Percentiles rank a stretch among this genome's conserved stretches.
These are phyloP conservation scores for Aphis craccivora DNA, from an alignment of 1,140 invertebrate genomes.

Conservation along the genomic window DNA sequence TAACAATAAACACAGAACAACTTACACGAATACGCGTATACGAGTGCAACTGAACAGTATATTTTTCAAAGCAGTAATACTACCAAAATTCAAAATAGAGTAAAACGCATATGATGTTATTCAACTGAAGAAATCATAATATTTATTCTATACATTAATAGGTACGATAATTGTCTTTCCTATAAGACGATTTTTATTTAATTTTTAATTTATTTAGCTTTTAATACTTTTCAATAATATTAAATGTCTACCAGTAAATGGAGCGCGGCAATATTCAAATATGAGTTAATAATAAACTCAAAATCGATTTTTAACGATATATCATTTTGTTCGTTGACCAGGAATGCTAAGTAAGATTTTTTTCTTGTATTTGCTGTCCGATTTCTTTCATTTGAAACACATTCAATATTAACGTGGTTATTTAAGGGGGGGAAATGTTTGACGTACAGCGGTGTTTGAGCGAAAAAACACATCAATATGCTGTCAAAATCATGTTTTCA, in stretches of 20 bases:
- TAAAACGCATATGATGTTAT: neutral
- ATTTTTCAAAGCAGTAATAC: neutral
- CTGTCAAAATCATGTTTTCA: neutral
- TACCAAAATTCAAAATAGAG: neutral
- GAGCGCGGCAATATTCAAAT: neutral
- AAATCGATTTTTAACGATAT: neutral
- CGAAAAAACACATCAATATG: neutral
- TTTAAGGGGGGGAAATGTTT: neutral
- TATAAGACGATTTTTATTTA: neutral
- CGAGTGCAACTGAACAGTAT: neutral
- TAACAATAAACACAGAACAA: neutral
- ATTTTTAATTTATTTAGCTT: neutral
- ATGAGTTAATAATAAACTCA: neutral
- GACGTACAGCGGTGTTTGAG: neutral
- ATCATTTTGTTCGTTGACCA: neutral
- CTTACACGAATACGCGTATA: neutral
- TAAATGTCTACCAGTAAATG: neutral
- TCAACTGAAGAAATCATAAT: neutral
- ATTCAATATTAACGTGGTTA: neutral
- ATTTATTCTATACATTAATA: neutral
- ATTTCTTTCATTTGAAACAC: neutral
- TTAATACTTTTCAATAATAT: neutral
- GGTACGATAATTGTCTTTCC: neutral
- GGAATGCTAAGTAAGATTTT: neutral
- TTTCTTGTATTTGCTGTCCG: neutral